Evolutionary conservation across 1,140 invertebrate genomes (phyloP), one percentile per base, ranked within the genome.

Genomic region (Mizuhopecten yessoensis): DNA sequence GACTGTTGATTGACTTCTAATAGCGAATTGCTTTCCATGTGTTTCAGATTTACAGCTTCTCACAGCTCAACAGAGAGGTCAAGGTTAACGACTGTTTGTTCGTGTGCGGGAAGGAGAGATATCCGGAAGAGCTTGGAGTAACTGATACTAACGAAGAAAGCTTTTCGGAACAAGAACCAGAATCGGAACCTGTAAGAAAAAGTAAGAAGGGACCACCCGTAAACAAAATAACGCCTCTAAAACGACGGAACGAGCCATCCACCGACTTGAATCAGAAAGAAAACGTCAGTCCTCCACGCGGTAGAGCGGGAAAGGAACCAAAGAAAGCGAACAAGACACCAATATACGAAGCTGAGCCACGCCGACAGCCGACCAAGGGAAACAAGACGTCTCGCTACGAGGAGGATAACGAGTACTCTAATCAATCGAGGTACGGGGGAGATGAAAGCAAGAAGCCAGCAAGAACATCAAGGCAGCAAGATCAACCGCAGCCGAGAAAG

Each of bases 21-120:
- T 13, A 39, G 5, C 36, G 36, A 86, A 3, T 23, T 5, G 15
- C 33, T 3, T 86, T 86, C 15, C 33, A 75, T 0, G 17, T 34
- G 33, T 90, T 90, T 33, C 45, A 90, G 90, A 88, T 90, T 20
- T 87, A 88, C 17, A 90, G 90, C 36, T 90, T 90, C 49, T 90
- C 90, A 10, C 87, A 88, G 34, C 49, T 90, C 29, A 49, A 49
- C 29, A 86, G 86, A 34, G 90, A 90, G 34, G 33, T 90, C 23
- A 86, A 90, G 49, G 88, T 39, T 5, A 49, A 36, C 2, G 87
- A 88, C 17, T 75, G 42, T 20, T 90, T 90, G 34, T 75, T 90
- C 23, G 90, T 90, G 2, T 45, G 87, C 34, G 90, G 90, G 45
- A 87, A 75, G 5, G 90, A 90, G 34, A 34, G 90, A 29, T 23